Conservation (phyloP, 2,797 vertebrate species). For the Nannoperca obscura region DNA sequence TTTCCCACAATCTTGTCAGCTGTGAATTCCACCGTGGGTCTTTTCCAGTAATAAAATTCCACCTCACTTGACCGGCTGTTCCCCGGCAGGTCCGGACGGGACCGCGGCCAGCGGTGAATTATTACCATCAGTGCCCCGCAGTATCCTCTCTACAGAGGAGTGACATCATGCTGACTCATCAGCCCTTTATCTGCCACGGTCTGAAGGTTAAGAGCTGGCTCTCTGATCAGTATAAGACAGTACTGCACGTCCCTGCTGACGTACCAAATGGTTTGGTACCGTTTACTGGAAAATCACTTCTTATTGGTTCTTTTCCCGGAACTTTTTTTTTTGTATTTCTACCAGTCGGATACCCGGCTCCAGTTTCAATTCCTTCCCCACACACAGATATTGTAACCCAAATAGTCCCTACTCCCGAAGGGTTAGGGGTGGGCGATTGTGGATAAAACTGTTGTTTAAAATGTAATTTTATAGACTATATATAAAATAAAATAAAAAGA, state of each 20-base stretch:
- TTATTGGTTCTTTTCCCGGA: neutral
- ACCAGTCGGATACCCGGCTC: neutral
- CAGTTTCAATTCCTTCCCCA: neutral
- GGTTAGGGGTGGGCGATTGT: neutral
- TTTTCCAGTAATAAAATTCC: conserved; percentile 76
- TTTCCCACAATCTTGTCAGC: conserved; percentile 67
- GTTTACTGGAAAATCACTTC: neutral
- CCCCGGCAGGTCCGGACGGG: conserved; percentile 68
- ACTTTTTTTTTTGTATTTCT: no score
- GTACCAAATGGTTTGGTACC: neutral
- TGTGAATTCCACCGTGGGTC: conserved; percentile 70
- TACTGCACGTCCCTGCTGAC: neutral
- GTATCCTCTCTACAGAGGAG: conserved; percentile 50
- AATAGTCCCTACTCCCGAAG: neutral
- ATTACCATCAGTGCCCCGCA: conserved; percentile 46
- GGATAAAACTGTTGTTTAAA: neutral
- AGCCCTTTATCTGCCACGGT: conserved; percentile 61
- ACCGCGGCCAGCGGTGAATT: conserved; percentile 71
- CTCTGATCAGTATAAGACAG: conserved; percentile 22
- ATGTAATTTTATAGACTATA: neutral
- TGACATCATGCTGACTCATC: conserved; percentile 78
- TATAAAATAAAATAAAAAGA: no score
- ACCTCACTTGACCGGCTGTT: conserved; percentile 73
- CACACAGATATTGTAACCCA: neutral
- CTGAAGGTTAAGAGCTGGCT: conserved; percentile 59